phyloP scores from a whole-genome alignment of 2,888 invertebrate genomes.

The Epinotia brunnichana region DNA sequence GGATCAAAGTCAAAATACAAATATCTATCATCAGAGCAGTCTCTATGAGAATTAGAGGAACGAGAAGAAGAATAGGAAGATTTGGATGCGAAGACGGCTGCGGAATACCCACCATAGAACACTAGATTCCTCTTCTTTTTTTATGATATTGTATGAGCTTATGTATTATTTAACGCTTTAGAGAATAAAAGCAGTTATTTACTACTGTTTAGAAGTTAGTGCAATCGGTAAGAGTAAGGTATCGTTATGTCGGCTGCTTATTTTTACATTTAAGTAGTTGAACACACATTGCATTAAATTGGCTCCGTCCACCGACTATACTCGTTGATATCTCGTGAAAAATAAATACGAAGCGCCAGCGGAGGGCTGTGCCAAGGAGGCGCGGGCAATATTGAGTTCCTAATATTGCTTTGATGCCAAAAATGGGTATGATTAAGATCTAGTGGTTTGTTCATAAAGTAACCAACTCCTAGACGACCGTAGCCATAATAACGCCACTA shows the following conservation, averaged over 20 bases:
- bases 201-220: too few relatives aligned
- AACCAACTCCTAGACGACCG: background rate
- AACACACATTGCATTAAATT: conserved; percentile 42
- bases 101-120: too few relatives aligned
- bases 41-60: too few relatives aligned
- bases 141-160: too few relatives aligned
- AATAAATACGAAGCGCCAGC: conserved; percentile 52
- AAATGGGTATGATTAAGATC: conserved; percentile 30
- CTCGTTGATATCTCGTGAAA: conserved; percentile 49
- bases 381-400: conserved; percentile 1
- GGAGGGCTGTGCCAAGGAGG: conserved; percentile 43
- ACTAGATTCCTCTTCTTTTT: too few relatives aligned
- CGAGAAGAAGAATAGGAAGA: too few relatives aligned
- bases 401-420: conserved; percentile 17
- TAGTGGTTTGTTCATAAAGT: background rate
- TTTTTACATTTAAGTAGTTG: conserved; percentile 38
- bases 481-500: too few relatives aligned
- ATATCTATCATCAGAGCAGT: too few relatives aligned
- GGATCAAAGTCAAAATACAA: too few relatives aligned
- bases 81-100: too few relatives aligned
- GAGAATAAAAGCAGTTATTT: too few relatives aligned
- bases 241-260: conserved; percentile 11
- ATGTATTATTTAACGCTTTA: too few relatives aligned
- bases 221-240: background rate
- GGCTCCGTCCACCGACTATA: conserved; percentile 39